Percentiles rank a stretch among this genome's conserved stretches.
Evolutionary conservation across 2,888 invertebrate species (phyloP).

Genomic region (Ctena decussata): DNA sequence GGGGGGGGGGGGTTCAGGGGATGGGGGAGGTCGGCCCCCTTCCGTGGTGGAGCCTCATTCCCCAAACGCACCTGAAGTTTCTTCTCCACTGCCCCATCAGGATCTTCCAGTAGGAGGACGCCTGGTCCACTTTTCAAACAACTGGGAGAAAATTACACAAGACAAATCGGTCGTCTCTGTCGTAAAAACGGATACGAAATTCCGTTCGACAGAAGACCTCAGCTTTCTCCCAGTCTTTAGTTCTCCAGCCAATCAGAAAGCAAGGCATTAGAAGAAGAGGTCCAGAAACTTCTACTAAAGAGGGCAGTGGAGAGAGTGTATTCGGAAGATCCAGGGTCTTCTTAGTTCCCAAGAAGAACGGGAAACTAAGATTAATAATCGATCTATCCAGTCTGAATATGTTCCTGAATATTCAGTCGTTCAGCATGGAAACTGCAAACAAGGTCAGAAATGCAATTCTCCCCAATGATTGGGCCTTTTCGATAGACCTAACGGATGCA

Average conservation of each 20-base stretch:
- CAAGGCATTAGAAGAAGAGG: not conserved
- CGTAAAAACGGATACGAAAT: not conserved
- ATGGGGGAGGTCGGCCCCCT: not conserved
- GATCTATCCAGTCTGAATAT: constrained; percentile 2
- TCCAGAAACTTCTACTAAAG: not conserved
- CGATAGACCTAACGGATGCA: not conserved
- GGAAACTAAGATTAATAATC: not conserved
- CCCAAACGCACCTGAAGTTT: not conserved
- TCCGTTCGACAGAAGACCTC: not conserved
- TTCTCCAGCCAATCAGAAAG: not conserved
- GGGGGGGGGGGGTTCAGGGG: not conserved
- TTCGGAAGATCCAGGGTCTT: not conserved
- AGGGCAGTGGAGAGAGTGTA: not conserved
- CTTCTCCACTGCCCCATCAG: not conserved
- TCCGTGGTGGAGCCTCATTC: not conserved
- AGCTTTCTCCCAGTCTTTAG: not conserved
- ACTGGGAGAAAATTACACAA: not conserved
- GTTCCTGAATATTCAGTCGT: not conserved
- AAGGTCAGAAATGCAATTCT: not conserved
- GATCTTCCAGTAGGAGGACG: not conserved
- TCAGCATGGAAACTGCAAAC: constrained; percentile 3
- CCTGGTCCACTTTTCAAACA: not conserved
- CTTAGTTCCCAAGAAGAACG: constrained; percentile 10
- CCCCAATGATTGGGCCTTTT: not conserved
- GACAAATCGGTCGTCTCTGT: not conserved